Evolutionary conservation across 2,888 invertebrate genomes (phyloP).

Genomic region (Agrotis segetum): DNA sequence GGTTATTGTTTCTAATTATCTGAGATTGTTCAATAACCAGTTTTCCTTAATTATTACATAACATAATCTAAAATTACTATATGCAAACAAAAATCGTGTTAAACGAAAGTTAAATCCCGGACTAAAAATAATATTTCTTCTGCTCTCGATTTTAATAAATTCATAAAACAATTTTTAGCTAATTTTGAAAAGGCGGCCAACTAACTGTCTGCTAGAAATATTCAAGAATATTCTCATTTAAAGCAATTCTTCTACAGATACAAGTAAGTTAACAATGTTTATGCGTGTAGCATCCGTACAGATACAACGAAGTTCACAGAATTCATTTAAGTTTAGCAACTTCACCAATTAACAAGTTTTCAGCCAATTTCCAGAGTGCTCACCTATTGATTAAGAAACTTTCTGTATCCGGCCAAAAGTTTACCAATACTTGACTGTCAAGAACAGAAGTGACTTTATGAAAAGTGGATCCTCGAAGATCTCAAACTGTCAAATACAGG

Average conservation of each 20-base stretch:
- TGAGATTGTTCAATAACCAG: no score
- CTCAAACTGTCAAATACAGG: not conserved
- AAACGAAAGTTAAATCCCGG: no score
- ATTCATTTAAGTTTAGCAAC: slow-evolving; percentile 47
- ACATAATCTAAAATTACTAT: no score
- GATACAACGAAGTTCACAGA: slow-evolving; percentile 24
- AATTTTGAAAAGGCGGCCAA: no score
- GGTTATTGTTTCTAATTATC: slow-evolving; percentile 20
- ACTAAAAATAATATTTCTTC: no score
- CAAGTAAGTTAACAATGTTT: not conserved
- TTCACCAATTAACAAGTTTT: slow-evolving; percentile 48
- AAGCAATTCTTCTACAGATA: no score
- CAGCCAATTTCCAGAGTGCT: slow-evolving; percentile 35
- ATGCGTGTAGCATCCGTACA: slow-evolving; percentile 5
- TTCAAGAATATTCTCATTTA: no score
- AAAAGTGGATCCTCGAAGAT: not conserved
- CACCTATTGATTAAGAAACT: slow-evolving; percentile 50
- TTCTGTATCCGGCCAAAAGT: slow-evolving; percentile 33
- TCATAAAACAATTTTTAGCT: no score
- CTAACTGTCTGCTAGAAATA: no score
- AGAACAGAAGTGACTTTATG: not conserved
- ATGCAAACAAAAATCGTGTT: no score
- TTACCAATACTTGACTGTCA: slow-evolving; percentile 38
- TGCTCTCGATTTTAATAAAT: no score
- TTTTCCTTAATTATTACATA: no score